Evolutionary conservation across 2,113 vertebrate genomes (phyloP).

Genomic region (Garra rufa): DNA sequence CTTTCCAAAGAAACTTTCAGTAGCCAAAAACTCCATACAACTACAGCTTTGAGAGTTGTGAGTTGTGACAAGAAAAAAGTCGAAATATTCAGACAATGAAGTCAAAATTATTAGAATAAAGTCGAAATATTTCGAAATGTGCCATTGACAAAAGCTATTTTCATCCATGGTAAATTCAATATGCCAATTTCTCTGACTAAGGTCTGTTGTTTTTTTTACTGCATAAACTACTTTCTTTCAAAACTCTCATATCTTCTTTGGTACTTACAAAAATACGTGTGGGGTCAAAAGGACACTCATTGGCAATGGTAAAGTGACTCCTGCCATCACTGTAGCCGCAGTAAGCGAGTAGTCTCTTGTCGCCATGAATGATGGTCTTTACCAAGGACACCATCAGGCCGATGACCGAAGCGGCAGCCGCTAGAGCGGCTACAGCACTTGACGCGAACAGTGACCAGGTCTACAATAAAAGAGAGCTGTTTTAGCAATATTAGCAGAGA

Average conservation of each 20-base stretch:
- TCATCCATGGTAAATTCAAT: no score
- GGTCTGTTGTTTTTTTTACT: neutral
- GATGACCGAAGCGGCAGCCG: conserved; percentile 77
- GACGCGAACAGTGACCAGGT: conserved; percentile 77
- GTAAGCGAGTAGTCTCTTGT: conserved; percentile 79
- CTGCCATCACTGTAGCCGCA: conserved; percentile 71
- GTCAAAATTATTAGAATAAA: no score
- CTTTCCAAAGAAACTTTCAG: neutral
- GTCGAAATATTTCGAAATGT: no score
- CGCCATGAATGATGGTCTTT: conserved; percentile 76
- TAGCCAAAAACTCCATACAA: neutral
- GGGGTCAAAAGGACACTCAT: conserved; percentile 89
- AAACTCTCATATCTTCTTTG: neutral
- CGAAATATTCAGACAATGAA: no score
- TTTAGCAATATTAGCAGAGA: neutral
- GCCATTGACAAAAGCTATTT: no score
- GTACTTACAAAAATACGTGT: conserved; percentile 85
- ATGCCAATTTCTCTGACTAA: neutral
- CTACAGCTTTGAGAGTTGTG: no score
- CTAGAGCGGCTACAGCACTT: conserved; percentile 73
- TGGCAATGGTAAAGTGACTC: conserved; percentile 69
- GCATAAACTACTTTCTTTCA: no score
- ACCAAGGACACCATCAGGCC: conserved; percentile 79
- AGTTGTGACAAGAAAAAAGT: no score
- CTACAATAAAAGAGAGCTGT: conserved; percentile 65